Evolutionary conservation across 2,888 invertebrate species (phyloP).

Genomic region (Actias luna): DNA sequence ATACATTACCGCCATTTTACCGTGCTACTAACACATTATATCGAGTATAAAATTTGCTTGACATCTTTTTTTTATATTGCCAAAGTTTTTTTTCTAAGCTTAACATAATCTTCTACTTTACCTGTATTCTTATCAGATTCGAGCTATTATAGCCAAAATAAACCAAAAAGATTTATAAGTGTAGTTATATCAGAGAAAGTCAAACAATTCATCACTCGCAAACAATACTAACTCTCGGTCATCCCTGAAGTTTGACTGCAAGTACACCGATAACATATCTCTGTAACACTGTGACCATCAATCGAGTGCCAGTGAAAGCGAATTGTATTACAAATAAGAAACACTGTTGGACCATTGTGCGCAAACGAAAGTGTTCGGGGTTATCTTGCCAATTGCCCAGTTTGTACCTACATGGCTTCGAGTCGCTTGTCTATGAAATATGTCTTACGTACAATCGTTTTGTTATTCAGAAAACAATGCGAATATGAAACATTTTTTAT

Average conservation of each 20-base stretch:
- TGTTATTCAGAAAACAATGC: slow-evolving; percentile 1
- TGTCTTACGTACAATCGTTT: slow-evolving; percentile 9
- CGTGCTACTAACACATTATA: no score
- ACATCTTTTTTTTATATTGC: no score
- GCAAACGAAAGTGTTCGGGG: slow-evolving; percentile 52
- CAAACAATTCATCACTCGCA: neutral
- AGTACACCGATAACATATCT: slow-evolving; percentile 13
- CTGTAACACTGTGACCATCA: slow-evolving; percentile 37
- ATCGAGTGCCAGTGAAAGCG: slow-evolving; percentile 66
- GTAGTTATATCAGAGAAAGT: neutral
- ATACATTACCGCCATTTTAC: no score
- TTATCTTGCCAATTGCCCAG: slow-evolving; percentile 29
- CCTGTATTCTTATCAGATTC: no score
- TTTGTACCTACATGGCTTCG: neutral
- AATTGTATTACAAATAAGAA: slow-evolving; percentile 53
- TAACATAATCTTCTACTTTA: neutral
- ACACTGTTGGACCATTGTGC: slow-evolving; percentile 49
- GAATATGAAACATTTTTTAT: neutral
- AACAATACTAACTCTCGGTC: neutral
- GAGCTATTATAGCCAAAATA: neutral
- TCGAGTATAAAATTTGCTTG: no score
- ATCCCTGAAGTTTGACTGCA: slow-evolving; percentile 10
- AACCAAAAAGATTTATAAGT: neutral
- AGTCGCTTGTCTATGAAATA: slow-evolving; percentile 3
- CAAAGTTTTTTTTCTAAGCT: no score